Evolutionary conservation across 2,888 invertebrate species (phyloP).

Genomic region (Ptilodon capucinus): DNA sequence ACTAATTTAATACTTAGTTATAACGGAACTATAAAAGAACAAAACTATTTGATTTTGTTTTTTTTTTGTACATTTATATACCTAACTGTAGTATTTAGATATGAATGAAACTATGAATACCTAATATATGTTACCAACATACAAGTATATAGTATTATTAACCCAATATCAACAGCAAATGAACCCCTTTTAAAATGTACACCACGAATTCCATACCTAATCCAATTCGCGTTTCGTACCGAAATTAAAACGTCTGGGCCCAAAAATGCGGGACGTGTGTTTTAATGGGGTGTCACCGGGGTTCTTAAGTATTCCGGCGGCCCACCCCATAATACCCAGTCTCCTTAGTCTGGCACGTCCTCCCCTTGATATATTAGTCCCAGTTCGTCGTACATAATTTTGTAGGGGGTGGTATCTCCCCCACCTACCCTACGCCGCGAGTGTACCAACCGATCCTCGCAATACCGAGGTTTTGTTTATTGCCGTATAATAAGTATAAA

Average conservation of each 20-base stretch:
- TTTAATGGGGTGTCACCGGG: conserved; percentile 82
- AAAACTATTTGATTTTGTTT: too few species aligned
- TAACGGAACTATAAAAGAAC: too few species aligned
- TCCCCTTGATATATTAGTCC: conserved; percentile 82
- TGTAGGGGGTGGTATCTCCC: conserved; percentile 72
- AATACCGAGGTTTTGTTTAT: conserved; percentile 80
- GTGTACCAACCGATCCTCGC: conserved; percentile 70
- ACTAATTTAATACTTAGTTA: too few species aligned
- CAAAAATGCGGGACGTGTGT: conserved; percentile 80
- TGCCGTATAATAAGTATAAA: conserved; percentile 66
- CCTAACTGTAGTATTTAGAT: too few species aligned
- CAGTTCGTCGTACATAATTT: conserved; percentile 83
- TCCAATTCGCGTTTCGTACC: conserved; percentile 51
- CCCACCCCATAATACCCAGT: conserved; percentile 80
- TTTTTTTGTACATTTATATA: too few species aligned
- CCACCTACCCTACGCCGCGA: conserved; percentile 50
- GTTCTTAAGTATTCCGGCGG: conserved; percentile 82
- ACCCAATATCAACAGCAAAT: too few species aligned
- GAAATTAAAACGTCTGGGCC: conserved; percentile 76
- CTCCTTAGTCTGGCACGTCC: conserved; percentile 82
- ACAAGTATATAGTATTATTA: conserved; percentile 26
- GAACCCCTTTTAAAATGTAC: conserved; percentile 33
- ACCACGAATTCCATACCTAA: conserved; percentile 37
- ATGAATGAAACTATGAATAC: not conserved
- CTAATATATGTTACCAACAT: conserved; percentile 2